Base-by-base conservation (phyloP, 2,888 invertebrate species). In the Xanthorhoe spadicearia region DNA sequence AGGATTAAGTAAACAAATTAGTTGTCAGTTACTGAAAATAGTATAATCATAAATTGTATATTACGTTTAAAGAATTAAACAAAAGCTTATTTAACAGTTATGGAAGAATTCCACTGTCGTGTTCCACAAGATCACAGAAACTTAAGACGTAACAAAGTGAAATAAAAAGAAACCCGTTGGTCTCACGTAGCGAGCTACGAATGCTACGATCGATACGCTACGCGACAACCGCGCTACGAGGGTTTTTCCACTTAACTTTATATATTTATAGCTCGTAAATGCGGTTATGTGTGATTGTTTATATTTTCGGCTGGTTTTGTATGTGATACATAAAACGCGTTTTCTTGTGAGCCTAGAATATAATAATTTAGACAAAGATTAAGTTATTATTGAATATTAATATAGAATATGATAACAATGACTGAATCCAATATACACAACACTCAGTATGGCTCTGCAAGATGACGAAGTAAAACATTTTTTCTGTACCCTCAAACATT, bases 121-220 rank as follows among this genome's bases (percentile, higher is more conserved):
- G 54, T 58, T 66, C 17, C 13, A 49, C 15, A 61, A 71, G 61
- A 64, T 62, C 57, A 58, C 50, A 66, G 49, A 73, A 68, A 70
- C 58, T 70, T 66, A 68, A 64, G 58, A 61, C 64, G 64, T 72
- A 65, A 72, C 72, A 77, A 70, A 67, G 71, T 57, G 66, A 73
- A 84, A 84, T 81, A 82, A 86, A 87, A 85, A 83, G 80, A 79
- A 75, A 79, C 79, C 79, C 80, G 74, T 80, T 77, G 82, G 77
- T 76, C 79, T 83, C 79, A 85, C 85, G 88, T 87, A 87, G 80
- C 85, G 77, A 76, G 79, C 85, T 83, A 84, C 90, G 92, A 91
- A 75, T 77, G 79, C 85, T 83, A 85, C 91, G 92, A 92, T 92
- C 92, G 86, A 92, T 92, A 90, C 81, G 77, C 85, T 82, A 83